Evolutionary conservation across 2,113 vertebrate species (phyloP).

Genomic region (Paradisaea rubra): DNA sequence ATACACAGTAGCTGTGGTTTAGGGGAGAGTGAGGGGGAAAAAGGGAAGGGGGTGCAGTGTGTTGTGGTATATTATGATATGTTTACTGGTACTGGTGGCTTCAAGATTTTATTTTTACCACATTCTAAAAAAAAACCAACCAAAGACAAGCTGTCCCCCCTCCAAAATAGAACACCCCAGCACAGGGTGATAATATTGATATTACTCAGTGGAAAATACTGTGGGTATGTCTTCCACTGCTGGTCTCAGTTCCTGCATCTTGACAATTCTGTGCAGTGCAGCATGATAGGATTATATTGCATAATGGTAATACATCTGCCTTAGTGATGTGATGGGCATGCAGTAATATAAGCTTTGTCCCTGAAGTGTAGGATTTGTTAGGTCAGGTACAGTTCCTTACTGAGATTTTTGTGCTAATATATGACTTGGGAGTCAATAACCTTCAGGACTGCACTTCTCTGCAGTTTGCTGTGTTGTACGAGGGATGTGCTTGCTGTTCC

Average conservation of each 20-base stretch:
- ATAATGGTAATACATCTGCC: background rate
- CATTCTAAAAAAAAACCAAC: background rate
- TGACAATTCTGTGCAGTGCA: background rate
- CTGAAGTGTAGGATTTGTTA: background rate
- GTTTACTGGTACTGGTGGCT: background rate
- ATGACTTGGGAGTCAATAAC: background rate
- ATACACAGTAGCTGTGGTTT: background rate
- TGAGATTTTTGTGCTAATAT: background rate
- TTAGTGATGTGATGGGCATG: background rate
- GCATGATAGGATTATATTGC: background rate
- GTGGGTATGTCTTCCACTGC: fast-evolving
- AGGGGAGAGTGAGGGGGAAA: fast-evolving
- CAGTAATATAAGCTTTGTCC: background rate
- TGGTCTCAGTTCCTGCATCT: background rate
- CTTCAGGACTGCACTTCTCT: background rate
- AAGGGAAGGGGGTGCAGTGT: background rate
- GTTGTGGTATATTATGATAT: background rate
- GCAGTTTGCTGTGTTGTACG: background rate
- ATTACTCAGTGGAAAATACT: background rate
- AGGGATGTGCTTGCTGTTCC: background rate
- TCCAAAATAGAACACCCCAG: no score
- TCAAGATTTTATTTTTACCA: background rate
- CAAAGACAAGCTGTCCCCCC: background rate
- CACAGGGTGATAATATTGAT: background rate
- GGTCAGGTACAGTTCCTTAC: background rate